Conservation (phyloP, 2,888 invertebrate genomes). For the Punctoribates punctum region DNA sequence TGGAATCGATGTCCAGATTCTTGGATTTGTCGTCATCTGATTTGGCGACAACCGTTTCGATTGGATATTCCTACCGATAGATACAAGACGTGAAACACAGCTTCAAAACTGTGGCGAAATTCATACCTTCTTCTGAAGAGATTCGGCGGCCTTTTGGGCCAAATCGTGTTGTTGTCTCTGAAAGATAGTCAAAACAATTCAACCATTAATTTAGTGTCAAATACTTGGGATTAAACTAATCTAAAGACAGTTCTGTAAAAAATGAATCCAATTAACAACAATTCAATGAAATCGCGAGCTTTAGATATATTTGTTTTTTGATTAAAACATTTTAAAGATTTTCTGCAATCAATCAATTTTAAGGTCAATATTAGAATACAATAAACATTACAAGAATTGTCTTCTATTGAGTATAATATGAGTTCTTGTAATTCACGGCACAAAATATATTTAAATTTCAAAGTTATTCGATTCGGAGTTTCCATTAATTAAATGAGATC, state of each 20-base stretch:
- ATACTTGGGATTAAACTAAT: too few species aligned
- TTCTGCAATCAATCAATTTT: too few species aligned
- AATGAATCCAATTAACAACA: neutral
- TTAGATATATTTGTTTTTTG: neutral
- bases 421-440: conserved; percentile 13
- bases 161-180: conserved; percentile 33
- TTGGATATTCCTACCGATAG: conserved; percentile 15
- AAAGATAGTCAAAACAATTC: neutral
- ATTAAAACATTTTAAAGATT: too few species aligned
- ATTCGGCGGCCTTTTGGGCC: conserved; percentile 31
- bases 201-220: too few species aligned
- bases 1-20: conserved; percentile 20
- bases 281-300: neutral
- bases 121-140: conserved; percentile 8
- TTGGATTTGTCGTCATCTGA: conserved; percentile 22
- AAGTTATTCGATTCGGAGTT: neutral
- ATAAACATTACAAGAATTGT: too few species aligned
- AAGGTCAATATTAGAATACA: too few species aligned
- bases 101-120: neutral
- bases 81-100: neutral
- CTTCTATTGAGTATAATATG: neutral
- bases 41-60: neutral
- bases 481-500: neutral
- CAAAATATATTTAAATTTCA: neutral
- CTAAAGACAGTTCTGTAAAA: neutral